Base-by-base conservation (phyloP, 2,888 invertebrate species). In the Platycnemis pennipes region DNA sequence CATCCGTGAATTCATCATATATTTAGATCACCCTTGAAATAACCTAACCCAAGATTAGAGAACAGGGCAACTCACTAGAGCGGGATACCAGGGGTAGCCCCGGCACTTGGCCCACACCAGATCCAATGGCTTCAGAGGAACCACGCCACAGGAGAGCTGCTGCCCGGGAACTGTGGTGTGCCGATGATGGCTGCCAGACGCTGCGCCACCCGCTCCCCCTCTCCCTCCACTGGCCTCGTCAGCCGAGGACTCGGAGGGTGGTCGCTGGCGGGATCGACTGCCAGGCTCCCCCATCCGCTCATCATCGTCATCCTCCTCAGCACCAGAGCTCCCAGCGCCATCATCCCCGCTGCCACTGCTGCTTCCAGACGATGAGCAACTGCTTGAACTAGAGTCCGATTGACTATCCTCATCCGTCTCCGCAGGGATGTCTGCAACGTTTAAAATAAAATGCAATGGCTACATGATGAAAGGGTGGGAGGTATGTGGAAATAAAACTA, bases 51-150 rank as follows among this genome's bases (percentile, higher is more conserved):
- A 45, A 8, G 53, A 42, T 3, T 2, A 49, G 8, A 31, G 56
- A 46, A 88, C 13, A 88, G n/a, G 19, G 53, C 7, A 63, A 95
- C 96, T 96, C 95, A 97, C 97, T 95, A 99, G 97, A 7, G 99
- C 99, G 88, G 99, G 99, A 97, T 99, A 99, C 99, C 99, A 99
- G 0, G 99, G 99, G 97, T 99, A 99, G 44, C 99, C 99, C 95
- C 98, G 98, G 97, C 99, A 99, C 96, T 99, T 99, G 37, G 99
- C 99, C 99, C 99, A 99, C 2, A 99, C 99, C 88, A 99, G 97
- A 96, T 99, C 99, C 95, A 99, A 96, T 2, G 99, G 99, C 95
- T 98, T 98, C 94, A 99, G 96, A 56, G 97, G 96, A 96, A 96
- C 96, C 63, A 95, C 94, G 16, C 94, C 94, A 86, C 95, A 37